Evolutionary conservation across 2,888 invertebrate species (phyloP).

Genomic region (Hedya salicella): DNA sequence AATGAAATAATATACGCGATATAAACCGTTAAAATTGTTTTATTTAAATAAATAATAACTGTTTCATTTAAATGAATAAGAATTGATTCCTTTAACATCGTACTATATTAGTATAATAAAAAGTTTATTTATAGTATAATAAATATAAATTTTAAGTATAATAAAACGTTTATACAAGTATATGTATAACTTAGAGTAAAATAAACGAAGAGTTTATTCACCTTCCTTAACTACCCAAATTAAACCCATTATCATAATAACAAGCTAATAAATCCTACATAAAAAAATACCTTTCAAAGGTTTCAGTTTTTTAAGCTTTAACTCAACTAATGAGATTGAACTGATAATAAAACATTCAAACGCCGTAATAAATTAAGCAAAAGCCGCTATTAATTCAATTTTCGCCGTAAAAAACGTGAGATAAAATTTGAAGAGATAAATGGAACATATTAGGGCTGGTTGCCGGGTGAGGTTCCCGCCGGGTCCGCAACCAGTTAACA

Average conservation of each 20-base stretch:
- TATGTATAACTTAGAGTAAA: no score
- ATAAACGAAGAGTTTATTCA: neutral
- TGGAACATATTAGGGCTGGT: slow-evolving; percentile 27
- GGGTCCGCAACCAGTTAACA: slow-evolving; percentile 33
- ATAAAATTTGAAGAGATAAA: slow-evolving; percentile 34
- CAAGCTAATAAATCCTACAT: slow-evolving; percentile 8
- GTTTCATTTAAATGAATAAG: neutral
- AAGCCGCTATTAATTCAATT: slow-evolving; percentile 29
- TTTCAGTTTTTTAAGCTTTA: slow-evolving; percentile 15
- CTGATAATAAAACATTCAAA: slow-evolving; percentile 17
- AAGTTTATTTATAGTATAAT: no score
- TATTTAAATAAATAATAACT: no score
- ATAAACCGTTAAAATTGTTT: no score
- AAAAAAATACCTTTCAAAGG: no score
- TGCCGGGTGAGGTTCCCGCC: slow-evolving; percentile 9
- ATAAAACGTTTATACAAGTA: no score
- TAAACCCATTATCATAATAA: slow-evolving; percentile 4
- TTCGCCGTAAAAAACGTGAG: slow-evolving; percentile 20
- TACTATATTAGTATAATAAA: no score
- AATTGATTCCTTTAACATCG: no score
- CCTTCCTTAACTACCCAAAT: neutral
- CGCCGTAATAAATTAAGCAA: slow-evolving; percentile 12
- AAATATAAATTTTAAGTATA: no score
- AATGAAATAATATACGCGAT: no score
- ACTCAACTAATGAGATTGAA: slow-evolving; percentile 20